Percentiles rank a stretch among this genome's conserved stretches.
Conservation (phyloP, 2,113 vertebrate genomes). For the Cyanistes caeruleus region DNA sequence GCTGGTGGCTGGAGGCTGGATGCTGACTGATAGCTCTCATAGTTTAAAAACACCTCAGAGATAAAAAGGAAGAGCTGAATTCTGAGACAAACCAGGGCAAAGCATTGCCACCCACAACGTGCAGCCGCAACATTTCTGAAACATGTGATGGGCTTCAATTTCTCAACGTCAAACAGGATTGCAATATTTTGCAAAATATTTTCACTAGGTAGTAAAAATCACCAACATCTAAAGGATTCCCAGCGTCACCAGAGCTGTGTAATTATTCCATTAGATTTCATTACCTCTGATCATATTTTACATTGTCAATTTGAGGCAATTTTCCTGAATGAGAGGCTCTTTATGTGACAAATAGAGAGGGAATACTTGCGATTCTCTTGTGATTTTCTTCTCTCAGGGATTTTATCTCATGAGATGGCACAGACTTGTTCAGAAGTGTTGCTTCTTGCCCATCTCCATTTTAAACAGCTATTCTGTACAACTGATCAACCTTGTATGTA, state of each 20-base stretch:
- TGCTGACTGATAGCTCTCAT: background rate
- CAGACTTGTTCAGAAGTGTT: background rate
- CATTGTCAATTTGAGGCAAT: background rate
- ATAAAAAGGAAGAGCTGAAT: background rate
- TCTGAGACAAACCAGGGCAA: background rate
- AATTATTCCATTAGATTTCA: background rate
- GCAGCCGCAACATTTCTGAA: background rate
- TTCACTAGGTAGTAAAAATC: background rate
- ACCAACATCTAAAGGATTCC: background rate
- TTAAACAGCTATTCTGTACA: background rate
- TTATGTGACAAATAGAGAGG: background rate
- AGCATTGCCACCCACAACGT: background rate
- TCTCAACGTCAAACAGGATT: background rate
- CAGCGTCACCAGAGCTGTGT: background rate
- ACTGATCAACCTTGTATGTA: background rate
- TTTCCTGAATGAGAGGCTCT: background rate
- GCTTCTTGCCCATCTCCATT: background rate
- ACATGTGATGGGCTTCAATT: background rate
- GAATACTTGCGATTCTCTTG: background rate
- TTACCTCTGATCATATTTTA: background rate
- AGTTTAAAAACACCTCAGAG: background rate
- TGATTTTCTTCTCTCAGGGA: background rate
- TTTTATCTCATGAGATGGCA: background rate
- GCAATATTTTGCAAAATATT: background rate
- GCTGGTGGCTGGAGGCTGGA: background rate